A percentile compares a stretch with the other conserved stretches of the same genome.
phyloP scores from a whole-genome alignment of 1,140 invertebrate species.

The Lerema accius region DNA sequence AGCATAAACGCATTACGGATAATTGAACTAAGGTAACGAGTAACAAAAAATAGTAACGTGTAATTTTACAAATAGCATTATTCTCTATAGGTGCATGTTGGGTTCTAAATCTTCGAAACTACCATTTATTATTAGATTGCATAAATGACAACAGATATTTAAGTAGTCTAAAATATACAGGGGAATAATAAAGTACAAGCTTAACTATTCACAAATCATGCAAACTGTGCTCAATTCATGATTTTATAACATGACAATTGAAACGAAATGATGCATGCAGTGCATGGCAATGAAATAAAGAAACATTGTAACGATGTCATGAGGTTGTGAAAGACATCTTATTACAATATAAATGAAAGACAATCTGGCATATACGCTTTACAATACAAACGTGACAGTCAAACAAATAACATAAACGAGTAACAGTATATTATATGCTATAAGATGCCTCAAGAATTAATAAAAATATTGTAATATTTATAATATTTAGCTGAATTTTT shows the following conservation, averaged over 20 bases:
- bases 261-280: background rate
- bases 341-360: constrained; percentile 19
- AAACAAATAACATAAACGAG: too few relatives aligned
- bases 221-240: constrained; percentile 2
- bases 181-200: background rate
- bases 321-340: background rate
- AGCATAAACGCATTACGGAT: background rate
- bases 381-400: too few relatives aligned
- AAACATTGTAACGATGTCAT: background rate
- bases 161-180: background rate
- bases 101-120: background rate
- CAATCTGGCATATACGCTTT: too few relatives aligned
- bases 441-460: too few relatives aligned
- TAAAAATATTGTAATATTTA: too few relatives aligned
- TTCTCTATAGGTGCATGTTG: too few relatives aligned
- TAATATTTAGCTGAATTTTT: too few relatives aligned
- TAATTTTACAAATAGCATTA: background rate
- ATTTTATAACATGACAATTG: background rate
- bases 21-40: constrained; percentile 8
- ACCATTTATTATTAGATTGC: background rate
- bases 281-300: too few relatives aligned
- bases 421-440: too few relatives aligned
- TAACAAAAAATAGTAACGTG: constrained; percentile 9
- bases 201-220: background rate
- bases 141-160: background rate